phyloP scores from a whole-genome alignment of 2,113 vertebrate species.

The Labeo catla region DNA sequence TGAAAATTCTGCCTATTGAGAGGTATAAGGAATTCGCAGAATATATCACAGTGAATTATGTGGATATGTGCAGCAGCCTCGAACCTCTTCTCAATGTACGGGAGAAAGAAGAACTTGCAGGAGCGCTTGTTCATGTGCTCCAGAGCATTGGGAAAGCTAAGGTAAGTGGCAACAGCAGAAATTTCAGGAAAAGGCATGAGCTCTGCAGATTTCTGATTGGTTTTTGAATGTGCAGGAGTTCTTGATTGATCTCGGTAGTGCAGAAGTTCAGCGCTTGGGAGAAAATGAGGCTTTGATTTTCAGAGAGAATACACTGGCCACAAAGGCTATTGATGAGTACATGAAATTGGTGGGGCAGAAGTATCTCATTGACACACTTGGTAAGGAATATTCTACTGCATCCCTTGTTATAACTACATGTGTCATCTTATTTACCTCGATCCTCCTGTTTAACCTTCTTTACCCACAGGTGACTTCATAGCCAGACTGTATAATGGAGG shows the following conservation, averaged over 20 bases:
- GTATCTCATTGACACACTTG: conserved; percentile 90
- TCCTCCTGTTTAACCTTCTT: background rate
- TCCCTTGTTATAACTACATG: background rate
- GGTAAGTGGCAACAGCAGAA: conserved; percentile 67
- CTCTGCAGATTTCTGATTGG: background rate
- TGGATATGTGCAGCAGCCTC: conserved; percentile 81
- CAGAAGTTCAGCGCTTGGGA: conserved; percentile 86
- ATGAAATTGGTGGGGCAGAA: conserved; percentile 96
- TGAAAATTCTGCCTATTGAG: conserved; percentile 87
- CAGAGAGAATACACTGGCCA: conserved; percentile 93
- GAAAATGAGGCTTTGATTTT: conserved; percentile 90
- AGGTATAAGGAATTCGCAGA: conserved; percentile 95
- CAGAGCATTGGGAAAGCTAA: conserved; percentile 92
- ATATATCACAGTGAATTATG: conserved; percentile 87
- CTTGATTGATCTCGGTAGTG: conserved; percentile 85
- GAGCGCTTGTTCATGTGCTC: conserved; percentile 86
- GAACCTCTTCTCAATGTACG: conserved; percentile 84
- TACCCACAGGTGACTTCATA: conserved; percentile 80
- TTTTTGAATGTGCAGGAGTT: conserved; percentile 78
- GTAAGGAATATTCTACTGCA: conserved; percentile 67
- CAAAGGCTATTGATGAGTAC: conserved; percentile 96
- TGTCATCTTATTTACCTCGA: conserved; percentile 1
- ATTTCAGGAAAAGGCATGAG: background rate
- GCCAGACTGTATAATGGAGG: conserved; percentile 75
- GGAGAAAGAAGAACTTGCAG: conserved; percentile 90